These are phyloP conservation scores for Acanthacorydalis orientalis DNA, from an alignment of 2,888 invertebrate genomes.

Conservation along the genomic window DNA sequence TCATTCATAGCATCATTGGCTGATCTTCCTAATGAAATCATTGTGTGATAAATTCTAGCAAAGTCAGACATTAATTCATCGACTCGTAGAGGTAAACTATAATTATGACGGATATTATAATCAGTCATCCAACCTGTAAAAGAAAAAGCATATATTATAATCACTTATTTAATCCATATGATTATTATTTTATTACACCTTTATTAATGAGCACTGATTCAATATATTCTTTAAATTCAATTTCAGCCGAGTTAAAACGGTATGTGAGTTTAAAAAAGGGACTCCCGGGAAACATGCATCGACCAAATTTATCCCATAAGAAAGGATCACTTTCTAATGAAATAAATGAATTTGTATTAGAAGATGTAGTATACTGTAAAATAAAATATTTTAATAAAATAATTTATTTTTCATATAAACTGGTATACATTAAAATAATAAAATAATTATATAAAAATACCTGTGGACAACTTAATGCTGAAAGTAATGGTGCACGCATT, in stretches of 20 bases:
- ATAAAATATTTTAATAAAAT: neutral
- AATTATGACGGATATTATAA: slow-evolving; percentile 51
- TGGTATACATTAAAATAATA: neutral
- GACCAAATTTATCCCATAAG: slow-evolving; percentile 40
- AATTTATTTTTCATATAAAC: neutral
- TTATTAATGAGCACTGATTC: slow-evolving; percentile 20
- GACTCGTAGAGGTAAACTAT: slow-evolving; percentile 46
- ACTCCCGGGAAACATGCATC: slow-evolving; percentile 48
- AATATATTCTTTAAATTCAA: slow-evolving; percentile 25
- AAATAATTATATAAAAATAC: neutral
- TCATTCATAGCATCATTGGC: slow-evolving; percentile 37
- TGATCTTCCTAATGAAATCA: slow-evolving; percentile 32
- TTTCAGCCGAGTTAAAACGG: slow-evolving; percentile 25
- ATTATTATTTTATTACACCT: slow-evolving; percentile 12
- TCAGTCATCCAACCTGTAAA: slow-evolving; percentile 46
- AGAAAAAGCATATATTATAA: neutral
- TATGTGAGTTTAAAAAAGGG: slow-evolving; percentile 28
- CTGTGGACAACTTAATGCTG: slow-evolving; percentile 36
- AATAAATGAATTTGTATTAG: slow-evolving; percentile 28
- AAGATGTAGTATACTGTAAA: slow-evolving; percentile 13
- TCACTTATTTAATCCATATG: too few species aligned
- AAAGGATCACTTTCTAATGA: slow-evolving; percentile 40
- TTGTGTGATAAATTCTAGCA: slow-evolving; percentile 37
- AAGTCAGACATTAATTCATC: slow-evolving; percentile 40
- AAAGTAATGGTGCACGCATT: slow-evolving; percentile 26